These are phyloP conservation scores for Camponotus pennsylvanicus DNA, from an alignment of 1,140 invertebrate species.

Conservation along the genomic window DNA sequence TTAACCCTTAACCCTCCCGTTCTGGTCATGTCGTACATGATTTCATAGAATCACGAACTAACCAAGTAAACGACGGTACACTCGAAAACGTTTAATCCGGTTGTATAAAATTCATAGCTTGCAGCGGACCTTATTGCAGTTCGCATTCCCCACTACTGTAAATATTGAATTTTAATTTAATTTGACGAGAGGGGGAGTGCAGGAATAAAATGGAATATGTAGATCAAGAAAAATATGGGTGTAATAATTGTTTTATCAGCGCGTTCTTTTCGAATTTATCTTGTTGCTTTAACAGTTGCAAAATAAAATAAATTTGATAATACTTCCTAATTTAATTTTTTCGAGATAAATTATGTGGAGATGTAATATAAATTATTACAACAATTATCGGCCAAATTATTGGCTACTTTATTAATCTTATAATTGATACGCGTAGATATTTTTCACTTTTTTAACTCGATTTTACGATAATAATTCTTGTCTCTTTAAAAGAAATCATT, in stretches of 20 bases:
- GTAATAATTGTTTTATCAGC: not conserved
- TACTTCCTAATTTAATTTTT: no score
- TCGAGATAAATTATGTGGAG: no score
- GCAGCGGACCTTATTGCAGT: not conserved
- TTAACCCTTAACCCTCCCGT: conserved; percentile 50
- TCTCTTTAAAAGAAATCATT: no score
- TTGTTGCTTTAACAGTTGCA: not conserved
- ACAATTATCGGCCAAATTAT: no score
- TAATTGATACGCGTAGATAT: no score
- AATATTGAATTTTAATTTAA: not conserved
- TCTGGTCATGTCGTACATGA: not conserved
- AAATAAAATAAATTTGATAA: not conserved
- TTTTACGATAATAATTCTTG: no score
- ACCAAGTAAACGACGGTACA: not conserved
- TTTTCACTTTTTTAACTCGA: no score
- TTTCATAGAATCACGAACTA: not conserved
- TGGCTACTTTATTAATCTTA: no score
- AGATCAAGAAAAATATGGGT: not conserved
- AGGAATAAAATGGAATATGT: not conserved
- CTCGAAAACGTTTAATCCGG: not conserved
- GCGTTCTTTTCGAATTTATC: not conserved
- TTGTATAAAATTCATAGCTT: not conserved
- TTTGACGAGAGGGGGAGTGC: no score
- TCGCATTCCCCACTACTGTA: not conserved
- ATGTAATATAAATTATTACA: no score